phyloP scores from a whole-genome alignment of 2,888 invertebrate species.

The Drosophila testacea region DNA sequence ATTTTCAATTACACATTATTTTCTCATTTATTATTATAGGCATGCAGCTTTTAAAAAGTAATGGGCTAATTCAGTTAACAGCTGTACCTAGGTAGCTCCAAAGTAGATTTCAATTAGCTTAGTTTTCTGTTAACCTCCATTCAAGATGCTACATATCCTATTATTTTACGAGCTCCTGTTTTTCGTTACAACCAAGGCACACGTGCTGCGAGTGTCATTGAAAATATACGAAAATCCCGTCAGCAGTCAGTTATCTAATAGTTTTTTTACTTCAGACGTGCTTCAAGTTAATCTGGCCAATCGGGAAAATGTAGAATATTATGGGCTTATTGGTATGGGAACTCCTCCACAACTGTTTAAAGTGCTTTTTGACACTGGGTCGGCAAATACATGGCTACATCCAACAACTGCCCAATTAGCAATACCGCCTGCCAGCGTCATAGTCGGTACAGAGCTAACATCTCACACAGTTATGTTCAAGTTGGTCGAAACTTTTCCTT shows the following conservation, averaged over 20 bases:
- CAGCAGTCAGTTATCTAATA: background rate
- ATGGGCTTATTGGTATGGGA: conserved; percentile 95
- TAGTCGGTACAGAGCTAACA: conserved; percentile 95
- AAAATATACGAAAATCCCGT: background rate
- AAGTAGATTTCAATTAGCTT: background rate
- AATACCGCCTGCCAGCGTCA: conserved; percentile 97
- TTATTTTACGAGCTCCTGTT: conserved; percentile 3
- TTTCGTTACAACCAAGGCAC: background rate
- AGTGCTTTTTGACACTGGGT: conserved; percentile 99
- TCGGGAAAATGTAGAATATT: conserved; percentile 88
- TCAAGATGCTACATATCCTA: conserved; percentile 40
- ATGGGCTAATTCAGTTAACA: background rate
- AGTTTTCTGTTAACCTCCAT: conserved; percentile 24
- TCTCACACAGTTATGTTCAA: conserved; percentile 91
- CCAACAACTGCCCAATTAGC: conserved; percentile 95
- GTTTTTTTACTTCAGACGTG: conserved; percentile 1
- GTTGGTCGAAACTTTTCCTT: conserved; percentile 96
- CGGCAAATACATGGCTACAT: conserved; percentile 99
- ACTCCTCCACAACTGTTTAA: conserved; percentile 95
- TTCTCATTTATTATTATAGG: too few species aligned
- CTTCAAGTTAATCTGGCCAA: conserved; percentile 33
- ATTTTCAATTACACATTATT: too few species aligned
- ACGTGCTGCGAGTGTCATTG: background rate
- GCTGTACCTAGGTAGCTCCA: background rate
- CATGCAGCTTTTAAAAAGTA: background rate